Conservation (phyloP, 2,797 vertebrate genomes). For the Sebastes nivosus region DNA sequence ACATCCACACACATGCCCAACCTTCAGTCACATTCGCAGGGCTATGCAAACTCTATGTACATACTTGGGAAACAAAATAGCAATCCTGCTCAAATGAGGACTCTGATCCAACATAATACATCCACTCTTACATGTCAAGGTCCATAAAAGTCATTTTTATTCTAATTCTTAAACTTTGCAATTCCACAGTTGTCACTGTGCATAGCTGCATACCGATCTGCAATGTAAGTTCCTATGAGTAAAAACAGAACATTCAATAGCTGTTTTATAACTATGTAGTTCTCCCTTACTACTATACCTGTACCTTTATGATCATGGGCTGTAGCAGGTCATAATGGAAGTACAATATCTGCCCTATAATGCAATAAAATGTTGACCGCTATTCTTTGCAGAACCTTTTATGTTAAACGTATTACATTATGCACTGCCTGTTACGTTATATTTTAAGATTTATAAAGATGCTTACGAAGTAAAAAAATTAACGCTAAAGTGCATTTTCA, state of each 20-base stretch:
- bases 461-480: too few relatives aligned
- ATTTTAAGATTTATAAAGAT: background rate
- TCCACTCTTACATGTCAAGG: background rate
- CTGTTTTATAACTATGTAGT: background rate
- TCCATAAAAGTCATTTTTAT: background rate
- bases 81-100: background rate
- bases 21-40: background rate
- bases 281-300: background rate
- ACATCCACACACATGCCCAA: background rate
- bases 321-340: background rate
- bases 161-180: background rate
- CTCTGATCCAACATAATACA: background rate
- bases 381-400: background rate
- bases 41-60: background rate
- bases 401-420: background rate
- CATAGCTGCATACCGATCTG: background rate
- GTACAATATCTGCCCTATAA: background rate
- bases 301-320: background rate
- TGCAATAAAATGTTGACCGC: background rate
- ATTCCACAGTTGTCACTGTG: background rate
- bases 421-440: background rate
- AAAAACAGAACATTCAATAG: background rate
- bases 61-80: background rate
- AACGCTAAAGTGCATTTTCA: too few relatives aligned
- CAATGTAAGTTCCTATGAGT: background rate